These are phyloP conservation scores for Notodonta dromedarius DNA, from an alignment of 2,888 invertebrate species.

Conservation along the genomic window DNA sequence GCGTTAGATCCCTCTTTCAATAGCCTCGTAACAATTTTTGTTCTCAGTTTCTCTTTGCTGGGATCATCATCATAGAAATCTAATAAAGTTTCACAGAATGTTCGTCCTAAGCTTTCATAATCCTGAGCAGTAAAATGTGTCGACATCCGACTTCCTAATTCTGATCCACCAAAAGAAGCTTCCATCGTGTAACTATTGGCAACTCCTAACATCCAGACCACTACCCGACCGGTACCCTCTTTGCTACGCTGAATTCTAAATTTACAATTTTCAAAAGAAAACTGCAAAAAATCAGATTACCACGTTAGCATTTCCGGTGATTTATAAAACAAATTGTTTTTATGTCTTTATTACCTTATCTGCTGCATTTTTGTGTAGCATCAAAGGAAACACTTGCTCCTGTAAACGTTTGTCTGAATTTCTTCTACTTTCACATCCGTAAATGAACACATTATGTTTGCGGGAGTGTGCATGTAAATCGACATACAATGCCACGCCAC, in stretches of 20 bases:
- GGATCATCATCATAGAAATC: conserved; percentile 96
- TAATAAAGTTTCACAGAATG: conserved; percentile 96
- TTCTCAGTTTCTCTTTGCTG: conserved; percentile 90
- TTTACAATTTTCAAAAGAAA: conserved; percentile 97
- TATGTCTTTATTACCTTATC: conserved; percentile 87
- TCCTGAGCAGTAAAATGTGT: conserved; percentile 93
- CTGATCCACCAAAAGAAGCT: conserved; percentile 96
- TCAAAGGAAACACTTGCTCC: conserved; percentile 97
- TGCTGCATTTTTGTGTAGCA: conserved; percentile 96
- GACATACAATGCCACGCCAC: conserved; percentile 95
- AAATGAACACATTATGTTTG: conserved; percentile 97
- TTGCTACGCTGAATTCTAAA: conserved; percentile 97
- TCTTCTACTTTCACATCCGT: conserved; percentile 96
- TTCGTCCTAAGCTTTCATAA: conserved; percentile 89
- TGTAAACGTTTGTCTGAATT: conserved; percentile 91
- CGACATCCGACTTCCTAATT: conserved; percentile 90
- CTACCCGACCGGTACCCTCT: conserved; percentile 97
- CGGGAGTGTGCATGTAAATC: conserved; percentile 98
- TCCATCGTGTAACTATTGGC: conserved; percentile 98
- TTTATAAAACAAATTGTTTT: background rate
- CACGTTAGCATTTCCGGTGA: background rate
- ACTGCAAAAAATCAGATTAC: conserved; percentile 80
- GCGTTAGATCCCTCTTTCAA: conserved; percentile 94
- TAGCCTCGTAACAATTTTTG: conserved; percentile 91
- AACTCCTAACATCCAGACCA: conserved; percentile 97